A percentile compares a stretch with the other conserved stretches of the same genome.
These are phyloP conservation scores for Anolis sagrei DNA, from an alignment of 2,113 vertebrate genomes.

Conservation along the genomic window DNA sequence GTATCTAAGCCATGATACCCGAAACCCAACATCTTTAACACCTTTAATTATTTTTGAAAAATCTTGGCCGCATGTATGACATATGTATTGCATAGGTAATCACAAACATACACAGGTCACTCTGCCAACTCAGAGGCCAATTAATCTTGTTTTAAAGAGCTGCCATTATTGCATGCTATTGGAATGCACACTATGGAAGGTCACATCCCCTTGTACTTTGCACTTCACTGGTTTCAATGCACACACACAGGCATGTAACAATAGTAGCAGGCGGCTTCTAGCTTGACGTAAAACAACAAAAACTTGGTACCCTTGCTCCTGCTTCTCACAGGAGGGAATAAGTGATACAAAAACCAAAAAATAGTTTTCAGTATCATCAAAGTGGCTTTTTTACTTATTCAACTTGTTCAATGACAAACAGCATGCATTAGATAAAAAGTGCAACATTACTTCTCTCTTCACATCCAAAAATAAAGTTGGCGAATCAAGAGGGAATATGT, in stretches of 20 bases:
- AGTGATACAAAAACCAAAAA: conserved; percentile 36
- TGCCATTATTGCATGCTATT: conserved; percentile 55
- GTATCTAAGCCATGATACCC: not conserved
- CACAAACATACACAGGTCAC: conserved; percentile 1
- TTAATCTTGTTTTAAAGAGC: conserved; percentile 56
- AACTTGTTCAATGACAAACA: conserved; percentile 17
- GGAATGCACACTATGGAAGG: conserved; percentile 52
- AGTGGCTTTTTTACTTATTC: conserved; percentile 25
- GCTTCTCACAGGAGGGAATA: conserved; percentile 30
- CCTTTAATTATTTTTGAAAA: conserved; percentile 35
- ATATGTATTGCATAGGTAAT: not conserved
- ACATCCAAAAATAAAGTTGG: not conserved
- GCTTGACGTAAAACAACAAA: conserved; percentile 47
- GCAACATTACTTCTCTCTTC: not conserved
- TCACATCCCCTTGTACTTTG: conserved; percentile 39
- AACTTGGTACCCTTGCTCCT: conserved; percentile 27
- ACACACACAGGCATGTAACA: conserved; percentile 28
- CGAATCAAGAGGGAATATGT: not conserved
- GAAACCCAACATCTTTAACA: conserved; percentile 8
- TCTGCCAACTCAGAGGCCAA: conserved; percentile 55
- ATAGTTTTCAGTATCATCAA: conserved; percentile 31
- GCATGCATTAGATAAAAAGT: not conserved
- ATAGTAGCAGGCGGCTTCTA: conserved; percentile 22
- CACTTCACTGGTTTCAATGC: conserved; percentile 1
- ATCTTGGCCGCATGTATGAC: not conserved